Percentiles rank a stretch among this genome's conserved stretches.
Conservation (phyloP, 2,113 vertebrate genomes). For the Nyctibius bracteatus region DNA sequence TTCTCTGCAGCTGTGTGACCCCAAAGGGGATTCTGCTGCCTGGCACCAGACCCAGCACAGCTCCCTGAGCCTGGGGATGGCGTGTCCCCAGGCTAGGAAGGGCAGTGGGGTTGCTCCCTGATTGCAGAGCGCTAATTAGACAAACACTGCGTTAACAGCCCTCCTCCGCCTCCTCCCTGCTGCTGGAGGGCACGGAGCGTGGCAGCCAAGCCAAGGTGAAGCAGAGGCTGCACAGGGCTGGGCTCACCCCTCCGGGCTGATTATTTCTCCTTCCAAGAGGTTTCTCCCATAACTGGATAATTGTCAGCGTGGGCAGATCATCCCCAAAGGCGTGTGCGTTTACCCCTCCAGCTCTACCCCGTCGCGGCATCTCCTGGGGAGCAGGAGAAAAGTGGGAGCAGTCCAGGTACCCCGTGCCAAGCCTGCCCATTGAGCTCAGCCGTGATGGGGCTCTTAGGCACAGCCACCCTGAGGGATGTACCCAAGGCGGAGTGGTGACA, state of each 20-base stretch:
- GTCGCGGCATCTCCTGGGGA: neutral
- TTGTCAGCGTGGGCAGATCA: neutral
- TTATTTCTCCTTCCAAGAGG: conserved; percentile 22
- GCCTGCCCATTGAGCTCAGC: neutral
- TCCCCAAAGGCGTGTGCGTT: neutral
- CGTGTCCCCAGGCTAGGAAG: neutral
- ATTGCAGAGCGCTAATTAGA: conserved; percentile 46
- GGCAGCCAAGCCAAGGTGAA: neutral
- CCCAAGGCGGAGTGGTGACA: neutral
- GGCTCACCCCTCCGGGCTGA: neutral
- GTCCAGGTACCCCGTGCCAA: neutral
- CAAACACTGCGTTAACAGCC: neutral
- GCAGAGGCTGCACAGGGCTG: neutral
- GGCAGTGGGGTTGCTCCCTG: neutral
- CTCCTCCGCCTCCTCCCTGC: neutral
- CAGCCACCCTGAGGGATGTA: neutral
- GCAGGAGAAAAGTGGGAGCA: neutral
- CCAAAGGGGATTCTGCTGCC: neutral
- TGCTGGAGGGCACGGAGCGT: neutral
- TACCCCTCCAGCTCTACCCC: neutral
- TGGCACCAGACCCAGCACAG: neutral
- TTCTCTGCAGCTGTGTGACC: neutral
- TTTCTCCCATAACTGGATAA: conserved; percentile 43
- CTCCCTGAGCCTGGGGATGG: neutral
- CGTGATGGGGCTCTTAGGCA: rapidly evolving